A percentile compares a stretch with the other conserved stretches of the same genome.
These are phyloP conservation scores for Lacerta bilineata DNA, from an alignment of 2,797 vertebrate species.

Conservation along the genomic window DNA sequence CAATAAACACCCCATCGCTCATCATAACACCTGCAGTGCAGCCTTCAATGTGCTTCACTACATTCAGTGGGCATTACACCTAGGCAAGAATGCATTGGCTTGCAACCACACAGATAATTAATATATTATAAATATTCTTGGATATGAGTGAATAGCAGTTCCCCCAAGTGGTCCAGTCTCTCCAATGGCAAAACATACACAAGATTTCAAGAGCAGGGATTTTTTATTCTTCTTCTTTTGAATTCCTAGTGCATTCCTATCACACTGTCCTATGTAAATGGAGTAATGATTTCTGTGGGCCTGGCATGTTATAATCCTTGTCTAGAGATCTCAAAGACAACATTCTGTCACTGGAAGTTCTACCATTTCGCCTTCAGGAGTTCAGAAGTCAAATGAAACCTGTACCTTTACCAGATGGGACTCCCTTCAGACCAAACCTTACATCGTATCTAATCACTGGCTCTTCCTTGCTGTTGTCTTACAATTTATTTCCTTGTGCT, in stretches of 20 bases:
- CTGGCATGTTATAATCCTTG: background rate
- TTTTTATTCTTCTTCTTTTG: too few species aligned
- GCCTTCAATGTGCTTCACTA: background rate
- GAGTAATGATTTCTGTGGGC: background rate
- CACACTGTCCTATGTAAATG: background rate
- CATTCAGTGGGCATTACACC: background rate
- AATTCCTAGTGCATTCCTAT: background rate
- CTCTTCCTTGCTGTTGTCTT: background rate
- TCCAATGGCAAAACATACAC: background rate
- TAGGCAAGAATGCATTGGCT: background rate
- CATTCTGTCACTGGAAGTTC: background rate
- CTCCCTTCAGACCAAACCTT: background rate
- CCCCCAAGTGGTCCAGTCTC: background rate
- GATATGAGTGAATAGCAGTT: background rate
- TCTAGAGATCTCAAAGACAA: background rate
- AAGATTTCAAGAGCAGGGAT: background rate
- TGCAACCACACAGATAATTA: background rate
- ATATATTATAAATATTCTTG: background rate
- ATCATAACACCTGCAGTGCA: background rate
- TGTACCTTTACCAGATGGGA: background rate
- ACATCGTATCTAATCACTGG: slow-evolving; percentile 19
- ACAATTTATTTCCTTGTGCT: background rate
- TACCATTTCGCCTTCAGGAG: background rate
- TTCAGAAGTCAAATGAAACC: background rate
- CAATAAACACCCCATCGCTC: background rate